Conservation (phyloP, 2,888 invertebrate genomes). For the Drosophila colorata region DNA sequence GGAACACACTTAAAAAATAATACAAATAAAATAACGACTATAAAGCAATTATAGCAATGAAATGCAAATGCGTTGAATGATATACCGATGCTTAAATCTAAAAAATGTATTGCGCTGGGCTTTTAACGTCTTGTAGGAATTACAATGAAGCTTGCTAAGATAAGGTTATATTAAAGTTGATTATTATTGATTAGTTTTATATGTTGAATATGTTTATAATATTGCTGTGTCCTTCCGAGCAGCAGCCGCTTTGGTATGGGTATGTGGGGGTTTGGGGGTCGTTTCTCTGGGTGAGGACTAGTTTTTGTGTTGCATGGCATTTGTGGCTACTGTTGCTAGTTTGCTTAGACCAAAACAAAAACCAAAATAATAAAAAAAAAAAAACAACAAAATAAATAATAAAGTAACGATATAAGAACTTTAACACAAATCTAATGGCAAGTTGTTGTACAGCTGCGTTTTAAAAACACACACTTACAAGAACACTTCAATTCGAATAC, state of each 20-base stretch:
- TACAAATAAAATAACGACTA: constrained; percentile 51
- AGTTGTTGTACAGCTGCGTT: constrained; percentile 70
- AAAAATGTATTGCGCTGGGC: constrained; percentile 54
- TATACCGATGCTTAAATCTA: constrained; percentile 58
- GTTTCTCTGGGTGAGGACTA: constrained; percentile 64
- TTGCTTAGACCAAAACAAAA: constrained; percentile 70
- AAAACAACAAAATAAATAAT: constrained; percentile 39
- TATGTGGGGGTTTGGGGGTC: neutral
- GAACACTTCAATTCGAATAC: constrained; percentile 66
- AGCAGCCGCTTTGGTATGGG: constrained; percentile 75
- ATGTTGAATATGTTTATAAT: constrained; percentile 70
- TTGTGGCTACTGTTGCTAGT: constrained; percentile 75
- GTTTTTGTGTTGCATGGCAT: constrained; percentile 66
- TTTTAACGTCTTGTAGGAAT: constrained; percentile 46
- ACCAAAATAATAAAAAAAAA: constrained; percentile 41
- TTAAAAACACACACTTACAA: constrained; percentile 67
- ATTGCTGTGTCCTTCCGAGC: constrained; percentile 70
- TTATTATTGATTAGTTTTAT: constrained; percentile 70
- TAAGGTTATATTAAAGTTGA: constrained; percentile 69
- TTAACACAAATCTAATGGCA: constrained; percentile 74
- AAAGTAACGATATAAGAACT: constrained; percentile 43
- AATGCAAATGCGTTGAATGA: constrained; percentile 49
- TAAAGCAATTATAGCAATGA: constrained; percentile 34
- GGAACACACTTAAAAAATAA: constrained; percentile 29
- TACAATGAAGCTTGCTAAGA: constrained; percentile 61